These are phyloP conservation scores for Nipponacmea schrenckii DNA, from an alignment of 2,888 invertebrate genomes.

Conservation along the genomic window DNA sequence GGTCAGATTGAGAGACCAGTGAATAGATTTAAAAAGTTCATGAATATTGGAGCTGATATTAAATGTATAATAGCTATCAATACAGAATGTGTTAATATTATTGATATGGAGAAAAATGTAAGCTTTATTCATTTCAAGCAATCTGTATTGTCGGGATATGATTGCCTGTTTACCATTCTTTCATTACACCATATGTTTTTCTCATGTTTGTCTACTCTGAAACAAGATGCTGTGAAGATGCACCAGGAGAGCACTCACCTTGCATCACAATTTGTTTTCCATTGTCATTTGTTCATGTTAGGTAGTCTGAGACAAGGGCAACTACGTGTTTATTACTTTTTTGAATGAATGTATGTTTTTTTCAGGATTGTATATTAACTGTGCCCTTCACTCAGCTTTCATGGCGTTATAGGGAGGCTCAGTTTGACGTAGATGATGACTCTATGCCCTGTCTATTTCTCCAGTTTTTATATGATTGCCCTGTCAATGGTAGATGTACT, in stretches of 20 bases:
- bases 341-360: not conserved
- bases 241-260: too few relatives aligned
- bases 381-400: constrained; percentile 88
- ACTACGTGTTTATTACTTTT: too few relatives aligned
- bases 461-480: constrained; percentile 76
- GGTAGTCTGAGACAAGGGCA: too few relatives aligned
- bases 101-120: constrained; percentile 61
- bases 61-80: constrained; percentile 74
- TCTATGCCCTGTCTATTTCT: constrained; percentile 92
- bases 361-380: constrained; percentile 68
- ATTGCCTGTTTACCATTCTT: too few relatives aligned
- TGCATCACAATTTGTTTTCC: too few relatives aligned
- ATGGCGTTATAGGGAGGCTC: constrained; percentile 91
- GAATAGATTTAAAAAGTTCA: constrained; percentile 82
- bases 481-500: constrained; percentile 80
- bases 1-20: constrained; percentile 94
- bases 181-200: too few relatives aligned
- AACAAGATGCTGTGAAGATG: too few relatives aligned
- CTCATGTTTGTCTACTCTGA: too few relatives aligned
- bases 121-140: constrained; percentile 30
- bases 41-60: constrained; percentile 63
- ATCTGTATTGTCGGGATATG: too few relatives aligned
- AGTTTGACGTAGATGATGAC: constrained; percentile 82
- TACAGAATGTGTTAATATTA: constrained; percentile 60
- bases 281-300: too few relatives aligned